Evolutionary conservation across 2,888 invertebrate genomes (phyloP).

Genomic region (Automeris io): DNA sequence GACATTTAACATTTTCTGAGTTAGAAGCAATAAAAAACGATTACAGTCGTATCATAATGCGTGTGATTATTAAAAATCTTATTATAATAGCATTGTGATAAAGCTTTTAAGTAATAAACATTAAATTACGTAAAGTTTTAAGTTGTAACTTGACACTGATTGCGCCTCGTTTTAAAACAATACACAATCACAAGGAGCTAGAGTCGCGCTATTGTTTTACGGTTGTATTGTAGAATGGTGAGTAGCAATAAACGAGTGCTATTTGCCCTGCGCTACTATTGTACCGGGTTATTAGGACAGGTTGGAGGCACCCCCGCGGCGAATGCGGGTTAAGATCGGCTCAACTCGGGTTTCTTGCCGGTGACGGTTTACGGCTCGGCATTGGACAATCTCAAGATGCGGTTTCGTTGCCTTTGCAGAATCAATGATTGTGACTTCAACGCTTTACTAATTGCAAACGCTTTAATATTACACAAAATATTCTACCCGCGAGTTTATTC

Average conservation of each 20-base stretch:
- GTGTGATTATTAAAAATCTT: background rate
- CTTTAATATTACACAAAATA: too few species aligned
- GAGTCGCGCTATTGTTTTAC: slow-evolving; percentile 57
- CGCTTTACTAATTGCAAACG: too few species aligned
- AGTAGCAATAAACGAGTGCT: slow-evolving; percentile 65
- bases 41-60: background rate
- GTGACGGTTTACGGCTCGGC: slow-evolving; percentile 23
- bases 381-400: slow-evolving; percentile 8
- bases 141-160: slow-evolving; percentile 45
- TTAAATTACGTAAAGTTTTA: slow-evolving; percentile 19
- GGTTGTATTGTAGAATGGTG: slow-evolving; percentile 60
- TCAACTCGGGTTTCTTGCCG: slow-evolving; percentile 34
- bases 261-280: slow-evolving; percentile 66
- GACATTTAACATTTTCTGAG: too few species aligned
- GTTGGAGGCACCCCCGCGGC: slow-evolving; percentile 38
- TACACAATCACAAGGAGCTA: slow-evolving; percentile 56
- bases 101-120: background rate
- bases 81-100: background rate
- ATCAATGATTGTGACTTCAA: slow-evolving; percentile 7
- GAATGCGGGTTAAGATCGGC: slow-evolving; percentile 42
- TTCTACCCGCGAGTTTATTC: too few species aligned
- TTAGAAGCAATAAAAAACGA: too few species aligned
- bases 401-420: background rate
- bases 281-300: slow-evolving; percentile 65
- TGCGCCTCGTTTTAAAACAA: slow-evolving; percentile 52